Evolutionary conservation across 1,140 invertebrate species (phyloP), one percentile per base, ranked within the genome.

Genomic region (Drosophila novamexicana): DNA sequence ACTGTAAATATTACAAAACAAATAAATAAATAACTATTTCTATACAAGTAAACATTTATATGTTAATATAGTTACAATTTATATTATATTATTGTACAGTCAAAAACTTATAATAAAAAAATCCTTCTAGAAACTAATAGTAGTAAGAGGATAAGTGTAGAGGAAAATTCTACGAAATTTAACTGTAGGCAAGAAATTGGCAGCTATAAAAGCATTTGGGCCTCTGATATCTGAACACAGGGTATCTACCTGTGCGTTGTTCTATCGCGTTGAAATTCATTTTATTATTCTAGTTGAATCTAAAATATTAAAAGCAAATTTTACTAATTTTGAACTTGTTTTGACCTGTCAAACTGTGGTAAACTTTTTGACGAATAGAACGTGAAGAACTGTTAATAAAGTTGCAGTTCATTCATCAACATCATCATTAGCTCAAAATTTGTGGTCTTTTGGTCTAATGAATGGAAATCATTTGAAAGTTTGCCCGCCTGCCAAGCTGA

Each of bases 391-490:
- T 53, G 67, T 76, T 76, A 59, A 71, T 77, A 62, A 85, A 82
- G 59, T 77, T 69, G 50, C 62, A 49, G 16, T 72, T 68, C 69
- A 86, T 85, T 78, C 75, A 75, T 72, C 53, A 39, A 36, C 49
- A 75, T 61, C 64, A 65, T 82, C 75, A 88, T 85, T 85, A 70
- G 79, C 71, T 79, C 32, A 61, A 82, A 79, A 82, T 82, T 76
- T 70, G 61, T 50, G 57, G 75, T 45, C 52, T 61, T 68, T 62
- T 54, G 39, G 56, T 67, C 40, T 75, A 67, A 79, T 88, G 83
- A 88, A 86, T 86, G 82, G 62, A 83, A 80, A 83, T 82, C 67
- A 74, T 70, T 82, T 73, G 65, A 86, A 86, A 86, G 76, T 86
- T 83, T 76, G 61, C 14, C 52, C 40, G 40, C 68, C 22, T 58